A percentile compares a stretch with the other conserved stretches of the same genome.
phyloP scores from a whole-genome alignment of 2,797 vertebrate species.

The Lacerta viridis region DNA sequence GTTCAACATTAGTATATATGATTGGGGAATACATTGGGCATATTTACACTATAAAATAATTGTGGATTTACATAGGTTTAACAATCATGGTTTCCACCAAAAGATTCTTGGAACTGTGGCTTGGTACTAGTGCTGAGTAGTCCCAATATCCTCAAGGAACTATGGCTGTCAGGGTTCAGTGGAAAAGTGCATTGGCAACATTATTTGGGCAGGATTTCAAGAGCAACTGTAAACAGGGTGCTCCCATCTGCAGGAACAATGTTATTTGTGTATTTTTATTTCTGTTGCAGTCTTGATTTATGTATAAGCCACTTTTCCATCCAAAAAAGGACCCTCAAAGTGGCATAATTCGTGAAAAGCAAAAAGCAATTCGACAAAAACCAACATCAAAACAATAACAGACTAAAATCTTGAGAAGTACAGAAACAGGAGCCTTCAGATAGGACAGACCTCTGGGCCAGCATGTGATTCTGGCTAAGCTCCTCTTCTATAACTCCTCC shows the following conservation, averaged over 20 bases:
- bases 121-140: not conserved
- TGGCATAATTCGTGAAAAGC: not conserved
- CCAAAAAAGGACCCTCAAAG: not conserved
- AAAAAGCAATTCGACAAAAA: not conserved
- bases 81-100: not conserved
- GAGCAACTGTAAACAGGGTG: not conserved
- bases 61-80: not conserved
- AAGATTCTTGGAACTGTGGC: not conserved
- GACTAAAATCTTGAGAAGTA: not conserved
- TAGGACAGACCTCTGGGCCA: not conserved
- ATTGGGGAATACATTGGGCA: not conserved
- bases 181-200: not conserved
- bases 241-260: not conserved
- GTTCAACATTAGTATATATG: not conserved
- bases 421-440: not conserved
- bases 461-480: not conserved
- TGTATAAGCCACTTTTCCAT: not conserved
- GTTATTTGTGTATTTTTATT: not conserved
- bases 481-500: not conserved
- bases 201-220: not conserved
- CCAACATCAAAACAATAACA: not conserved
- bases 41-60: not conserved
- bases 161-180: not conserved
- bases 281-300: not conserved
- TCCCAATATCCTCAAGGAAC: not conserved